These are phyloP conservation scores for Bombycilla garrulus DNA, from an alignment of 2,113 vertebrate species.

Conservation along the genomic window DNA sequence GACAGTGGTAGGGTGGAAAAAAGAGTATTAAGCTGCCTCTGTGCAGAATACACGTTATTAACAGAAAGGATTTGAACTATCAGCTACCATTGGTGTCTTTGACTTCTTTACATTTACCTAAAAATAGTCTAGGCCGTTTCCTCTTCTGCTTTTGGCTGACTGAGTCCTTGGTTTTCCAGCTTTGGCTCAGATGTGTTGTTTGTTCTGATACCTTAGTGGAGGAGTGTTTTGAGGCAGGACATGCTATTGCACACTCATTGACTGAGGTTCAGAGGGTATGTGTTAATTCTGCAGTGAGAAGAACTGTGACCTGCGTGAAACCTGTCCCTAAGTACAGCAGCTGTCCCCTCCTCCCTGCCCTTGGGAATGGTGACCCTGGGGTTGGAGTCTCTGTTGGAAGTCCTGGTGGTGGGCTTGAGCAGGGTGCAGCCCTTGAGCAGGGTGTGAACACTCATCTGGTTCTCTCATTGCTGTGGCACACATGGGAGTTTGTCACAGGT, in stretches of 20 bases:
- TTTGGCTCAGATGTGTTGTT: background rate
- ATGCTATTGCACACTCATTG: background rate
- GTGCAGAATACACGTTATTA: background rate
- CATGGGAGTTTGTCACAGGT: background rate
- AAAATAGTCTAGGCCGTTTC: background rate
- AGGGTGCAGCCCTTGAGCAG: background rate
- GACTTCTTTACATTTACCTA: background rate
- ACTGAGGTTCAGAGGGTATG: background rate
- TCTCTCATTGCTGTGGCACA: background rate
- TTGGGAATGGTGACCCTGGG: background rate
- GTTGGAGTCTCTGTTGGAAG: background rate
- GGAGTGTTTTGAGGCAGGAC: background rate
- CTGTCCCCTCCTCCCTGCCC: background rate
- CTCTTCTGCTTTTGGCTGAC: background rate
- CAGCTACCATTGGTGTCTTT: background rate
- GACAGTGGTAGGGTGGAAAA: background rate
- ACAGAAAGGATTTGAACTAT: background rate
- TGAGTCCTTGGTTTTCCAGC: background rate
- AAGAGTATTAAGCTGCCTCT: background rate
- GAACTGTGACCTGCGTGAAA: background rate
- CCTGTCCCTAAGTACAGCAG: background rate
- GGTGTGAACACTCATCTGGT: rapidly evolving
- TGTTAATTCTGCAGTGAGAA: background rate
- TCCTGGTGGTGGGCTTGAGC: background rate
- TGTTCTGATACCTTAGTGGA: background rate